Base-by-base conservation (phyloP, 1,140 invertebrate genomes). In the Cherax destructor region DNA sequence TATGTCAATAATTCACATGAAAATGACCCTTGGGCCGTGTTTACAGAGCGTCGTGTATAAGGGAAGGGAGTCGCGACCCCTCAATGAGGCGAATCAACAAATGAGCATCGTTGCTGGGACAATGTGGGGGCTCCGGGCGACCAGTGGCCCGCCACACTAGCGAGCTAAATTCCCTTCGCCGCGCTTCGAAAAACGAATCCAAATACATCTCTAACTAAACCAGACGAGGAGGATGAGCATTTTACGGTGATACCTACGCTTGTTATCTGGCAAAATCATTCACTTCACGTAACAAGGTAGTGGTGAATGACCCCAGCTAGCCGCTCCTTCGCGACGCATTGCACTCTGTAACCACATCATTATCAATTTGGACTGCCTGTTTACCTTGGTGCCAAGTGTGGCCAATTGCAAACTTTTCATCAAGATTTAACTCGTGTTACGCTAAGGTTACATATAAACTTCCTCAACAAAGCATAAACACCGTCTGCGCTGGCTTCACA, bases 131-230 rank as follows among this genome's bases (percentile, higher is more conserved):
- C 81, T 18, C 30, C 21, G 86, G 61, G 91, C 50, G 56, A 65
- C 69, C 84, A 83, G 91, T 18, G 16, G 13, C 61, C 13, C 79
- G 41, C 61, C 77, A 83, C 41, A 81, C 84, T 77, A 86, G 86
- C 86, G 80, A 69, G 59, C 81, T 81, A 78, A 92, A 88, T 85
- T 76, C 83, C 56, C 74, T 88, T 88, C 81, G 77, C 91, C 86
- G 59, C 91, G 77, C 76, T 61, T 76, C 80, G 61, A 56, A 85
- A 85, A 88, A 80, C 72, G 77, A 21, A 79, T 88, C 91, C 79
- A 92, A 92, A 92, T 92, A 92, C 91, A 88, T 92, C 91, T 88
- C 81, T 81, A 88, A 85, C 80, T 88, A 77, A 92, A 92, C 91
- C 80, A 92, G 91, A 88, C 86, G 91, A 84, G 80, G 85, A 92